Evolutionary conservation across 2,113 vertebrate species (phyloP).

Genomic region (Chloropsis hardwickii): DNA sequence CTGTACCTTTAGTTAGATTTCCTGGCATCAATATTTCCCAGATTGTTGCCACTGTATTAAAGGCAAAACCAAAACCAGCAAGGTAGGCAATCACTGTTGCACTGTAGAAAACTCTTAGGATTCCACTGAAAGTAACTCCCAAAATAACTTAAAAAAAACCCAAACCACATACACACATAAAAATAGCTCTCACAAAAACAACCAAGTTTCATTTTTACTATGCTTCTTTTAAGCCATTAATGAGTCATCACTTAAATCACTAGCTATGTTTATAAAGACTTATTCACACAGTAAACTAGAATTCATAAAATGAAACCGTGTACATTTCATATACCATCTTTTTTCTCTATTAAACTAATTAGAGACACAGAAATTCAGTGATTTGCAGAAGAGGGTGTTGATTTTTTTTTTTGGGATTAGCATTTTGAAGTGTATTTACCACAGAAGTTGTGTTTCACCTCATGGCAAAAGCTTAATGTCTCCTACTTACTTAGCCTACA

Average conservation of each 20-base stretch:
- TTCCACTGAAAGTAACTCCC: not conserved
- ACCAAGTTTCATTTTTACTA: conserved; percentile 42
- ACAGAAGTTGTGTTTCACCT: not conserved
- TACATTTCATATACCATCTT: not conserved
- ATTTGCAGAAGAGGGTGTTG: not conserved
- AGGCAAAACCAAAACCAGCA: not conserved
- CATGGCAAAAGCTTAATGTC: not conserved
- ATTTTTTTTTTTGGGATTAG: not conserved
- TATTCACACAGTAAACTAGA: conserved; percentile 20
- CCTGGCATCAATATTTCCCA: not conserved
- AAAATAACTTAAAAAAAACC: not conserved
- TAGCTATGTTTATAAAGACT: conserved; percentile 41
- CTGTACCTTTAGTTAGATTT: not conserved
- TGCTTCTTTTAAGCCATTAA: conserved; percentile 45
- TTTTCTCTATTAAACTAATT: not conserved
- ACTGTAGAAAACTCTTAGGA: not conserved
- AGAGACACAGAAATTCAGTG: not conserved
- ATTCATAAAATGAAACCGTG: not conserved
- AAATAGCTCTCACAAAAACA: conserved; percentile 13
- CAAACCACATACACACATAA: not conserved
- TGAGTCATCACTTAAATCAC: conserved; percentile 58
- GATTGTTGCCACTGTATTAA: not conserved
- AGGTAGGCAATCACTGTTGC: not conserved
- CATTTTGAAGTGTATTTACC: not conserved
- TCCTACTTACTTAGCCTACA: conserved; percentile 29